Conservation (phyloP, 2,113 vertebrate species). For the Vireo altiloquus region DNA sequence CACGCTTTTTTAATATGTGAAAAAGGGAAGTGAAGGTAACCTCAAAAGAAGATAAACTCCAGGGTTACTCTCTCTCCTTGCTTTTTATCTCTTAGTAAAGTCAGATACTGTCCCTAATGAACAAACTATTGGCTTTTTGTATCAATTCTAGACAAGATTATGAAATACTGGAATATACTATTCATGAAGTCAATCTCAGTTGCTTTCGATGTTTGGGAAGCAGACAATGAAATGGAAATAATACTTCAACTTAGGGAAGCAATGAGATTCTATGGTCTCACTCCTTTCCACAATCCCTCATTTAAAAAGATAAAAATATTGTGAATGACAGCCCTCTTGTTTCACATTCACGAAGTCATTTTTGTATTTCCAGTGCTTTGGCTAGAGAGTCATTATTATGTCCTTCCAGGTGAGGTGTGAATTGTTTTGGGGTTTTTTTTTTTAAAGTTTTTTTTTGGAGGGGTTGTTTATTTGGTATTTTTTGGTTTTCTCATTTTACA, state of each 20-base stretch:
- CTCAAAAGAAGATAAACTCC: not conserved
- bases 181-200: not conserved
- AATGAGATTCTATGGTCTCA: not conserved
- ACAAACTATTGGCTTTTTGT: not conserved
- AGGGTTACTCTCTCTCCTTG: not conserved
- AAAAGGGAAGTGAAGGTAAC: not conserved
- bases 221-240: not conserved
- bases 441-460: not conserved
- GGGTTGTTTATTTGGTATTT: not conserved
- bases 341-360: not conserved
- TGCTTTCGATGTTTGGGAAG: not conserved
- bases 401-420: not conserved
- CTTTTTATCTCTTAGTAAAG: not conserved
- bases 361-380: not conserved
- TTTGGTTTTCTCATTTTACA: not conserved
- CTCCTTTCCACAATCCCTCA: not conserved
- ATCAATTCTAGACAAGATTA: not conserved
- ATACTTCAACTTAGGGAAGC: not conserved
- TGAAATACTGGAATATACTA: not conserved
- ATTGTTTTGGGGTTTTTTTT: fast-evolving
- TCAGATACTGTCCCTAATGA: not conserved
- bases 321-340: not conserved
- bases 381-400: not conserved
- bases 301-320: not conserved
- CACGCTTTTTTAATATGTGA: not conserved